phyloP scores from a whole-genome alignment of 2,113 vertebrate species.

The Odontophorus gujanensis region DNA sequence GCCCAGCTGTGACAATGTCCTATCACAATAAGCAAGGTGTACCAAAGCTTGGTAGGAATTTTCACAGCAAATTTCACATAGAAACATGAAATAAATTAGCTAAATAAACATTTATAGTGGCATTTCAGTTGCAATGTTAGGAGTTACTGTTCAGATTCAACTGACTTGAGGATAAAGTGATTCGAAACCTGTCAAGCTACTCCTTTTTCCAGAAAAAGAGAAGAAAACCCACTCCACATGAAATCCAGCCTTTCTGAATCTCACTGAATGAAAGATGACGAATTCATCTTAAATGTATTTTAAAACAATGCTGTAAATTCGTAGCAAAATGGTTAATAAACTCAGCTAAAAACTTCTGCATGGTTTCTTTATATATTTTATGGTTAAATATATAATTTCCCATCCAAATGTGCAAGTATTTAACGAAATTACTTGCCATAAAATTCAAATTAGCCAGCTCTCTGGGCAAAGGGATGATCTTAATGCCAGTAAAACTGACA shows the following conservation, averaged over 20 bases:
- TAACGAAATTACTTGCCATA: neutral
- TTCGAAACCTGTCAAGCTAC: neutral
- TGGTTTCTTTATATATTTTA: neutral
- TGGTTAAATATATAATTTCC: neutral
- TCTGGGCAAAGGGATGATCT: neutral
- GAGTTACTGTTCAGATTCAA: neutral
- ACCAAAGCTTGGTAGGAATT: neutral
- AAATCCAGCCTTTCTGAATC: neutral
- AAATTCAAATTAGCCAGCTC: constrained; percentile 24
- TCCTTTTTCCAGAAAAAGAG: neutral
- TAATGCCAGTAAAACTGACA: constrained; percentile 6
- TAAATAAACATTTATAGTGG: neutral
- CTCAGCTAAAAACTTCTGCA: neutral
- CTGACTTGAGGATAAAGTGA: neutral
- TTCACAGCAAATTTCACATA: neutral
- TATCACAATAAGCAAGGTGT: neutral
- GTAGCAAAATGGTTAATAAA: neutral
- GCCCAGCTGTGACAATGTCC: neutral
- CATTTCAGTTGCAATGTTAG: neutral
- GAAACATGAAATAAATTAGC: neutral
- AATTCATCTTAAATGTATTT: neutral
- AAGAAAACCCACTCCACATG: neutral
- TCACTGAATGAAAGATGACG: neutral
- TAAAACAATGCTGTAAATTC: neutral
- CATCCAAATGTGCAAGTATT: constrained; percentile 2